Evolutionary conservation across 2,888 invertebrate species (phyloP), one percentile per base, ranked within the genome.

Genomic region (Anthrax anthrax): DNA sequence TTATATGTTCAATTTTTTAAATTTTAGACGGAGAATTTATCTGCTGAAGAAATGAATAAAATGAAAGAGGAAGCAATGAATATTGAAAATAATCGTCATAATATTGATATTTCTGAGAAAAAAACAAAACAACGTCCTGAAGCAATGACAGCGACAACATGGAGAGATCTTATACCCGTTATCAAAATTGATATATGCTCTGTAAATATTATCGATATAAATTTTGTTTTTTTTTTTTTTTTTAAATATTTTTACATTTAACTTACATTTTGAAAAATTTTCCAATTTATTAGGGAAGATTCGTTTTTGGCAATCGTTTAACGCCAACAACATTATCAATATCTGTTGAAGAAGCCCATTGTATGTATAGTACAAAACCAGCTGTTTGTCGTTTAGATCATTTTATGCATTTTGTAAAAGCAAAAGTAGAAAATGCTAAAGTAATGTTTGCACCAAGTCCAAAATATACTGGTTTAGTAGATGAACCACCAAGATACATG

Each of bases 401-500:
- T 64, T 86, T 95, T 55, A 95, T 95, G 91, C 95, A 96, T 67
- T 88, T 92, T 57, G 81, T 89, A 12, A 95, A 92, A 69, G 89
- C 87, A 49, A 88, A 89, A 67, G 87, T 90, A 8, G 96, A 97
- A 65, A 96, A 94, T 69, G 87, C 94, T 52, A 86, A 91, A 72
- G 87, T 95, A 0, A 86, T 95, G 70, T 74, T 97, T 52, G 92
- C 92, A n/a, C 94, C 94, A 16, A 94, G 92, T 70, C 88, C 90
- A 2, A 92, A 92, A 61, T 96, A 94, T 65, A 88, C 84, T 4
- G 90, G 91, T 8, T 80, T 88, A 74, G 81, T 87, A 6, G 94
- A 94, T 67, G 92, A 92, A 58, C 95, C 97, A 1, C 97, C 97
- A 0, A 71, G 90, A 42, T 94, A 88, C 60, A 97, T 97, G 96